phyloP scores from a whole-genome alignment of 2,797 vertebrate genomes.

The Propithecus perrieri region DNA sequence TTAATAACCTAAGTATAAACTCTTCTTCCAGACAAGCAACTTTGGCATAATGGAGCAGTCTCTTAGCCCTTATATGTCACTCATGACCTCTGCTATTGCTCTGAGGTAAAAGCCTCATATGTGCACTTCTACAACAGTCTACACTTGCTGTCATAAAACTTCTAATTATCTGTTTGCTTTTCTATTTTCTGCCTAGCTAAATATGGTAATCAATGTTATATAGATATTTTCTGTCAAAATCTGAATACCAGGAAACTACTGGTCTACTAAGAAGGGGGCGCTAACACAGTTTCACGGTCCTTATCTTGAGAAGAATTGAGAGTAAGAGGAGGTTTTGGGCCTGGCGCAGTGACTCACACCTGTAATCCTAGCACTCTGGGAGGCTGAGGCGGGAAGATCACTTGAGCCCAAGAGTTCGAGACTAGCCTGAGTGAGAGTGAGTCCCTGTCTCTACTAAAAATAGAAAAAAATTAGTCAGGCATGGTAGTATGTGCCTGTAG shows the following conservation, averaged over 20 bases:
- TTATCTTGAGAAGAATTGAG: background rate
- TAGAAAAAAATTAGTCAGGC: no score
- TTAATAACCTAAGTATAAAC: background rate
- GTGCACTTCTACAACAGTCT: background rate
- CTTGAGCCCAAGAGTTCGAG: no score
- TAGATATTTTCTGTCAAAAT: background rate
- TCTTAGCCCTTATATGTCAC: background rate
- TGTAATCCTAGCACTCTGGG: no score
- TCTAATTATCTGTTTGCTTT: background rate
- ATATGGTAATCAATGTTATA: background rate
- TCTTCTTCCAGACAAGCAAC: background rate
- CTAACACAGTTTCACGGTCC: background rate
- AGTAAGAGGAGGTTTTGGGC: background rate
- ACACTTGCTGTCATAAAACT: background rate
- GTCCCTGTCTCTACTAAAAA: no score
- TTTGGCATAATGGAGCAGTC: background rate
- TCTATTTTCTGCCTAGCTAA: background rate
- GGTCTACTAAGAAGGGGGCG: background rate
- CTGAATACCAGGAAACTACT: background rate
- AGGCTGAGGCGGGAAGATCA: no score
- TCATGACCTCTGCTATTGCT: background rate
- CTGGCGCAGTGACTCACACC: accelerated
- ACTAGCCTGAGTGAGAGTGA: no score
- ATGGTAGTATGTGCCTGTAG: no score
- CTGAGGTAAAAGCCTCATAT: background rate